phyloP scores from a whole-genome alignment of 2,888 invertebrate genomes.

The Caenorhabditis imperialis region DNA sequence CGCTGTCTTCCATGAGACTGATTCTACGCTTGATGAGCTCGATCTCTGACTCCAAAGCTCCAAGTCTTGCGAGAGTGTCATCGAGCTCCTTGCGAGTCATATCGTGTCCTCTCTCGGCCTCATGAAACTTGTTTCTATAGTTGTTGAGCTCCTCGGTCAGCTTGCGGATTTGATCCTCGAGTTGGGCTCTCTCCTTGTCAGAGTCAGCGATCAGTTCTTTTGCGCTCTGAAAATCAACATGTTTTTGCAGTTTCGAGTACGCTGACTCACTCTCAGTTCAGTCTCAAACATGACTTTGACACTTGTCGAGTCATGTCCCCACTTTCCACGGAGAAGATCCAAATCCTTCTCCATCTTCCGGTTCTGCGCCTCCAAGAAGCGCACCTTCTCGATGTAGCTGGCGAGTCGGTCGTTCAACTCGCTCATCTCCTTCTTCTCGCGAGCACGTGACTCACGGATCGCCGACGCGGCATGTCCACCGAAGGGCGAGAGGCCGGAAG shows the following conservation, averaged over 20 bases:
- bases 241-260: not conserved
- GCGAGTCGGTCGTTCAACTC: constrained; percentile 81
- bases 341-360: constrained; percentile 75
- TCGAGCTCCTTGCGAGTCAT: constrained; percentile 69
- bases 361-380: constrained; percentile 78
- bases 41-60: constrained; percentile 69
- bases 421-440: constrained; percentile 81
- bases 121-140: constrained; percentile 61
- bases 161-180: constrained; percentile 67
- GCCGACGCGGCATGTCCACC: constrained; percentile 78
- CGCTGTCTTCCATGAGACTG: constrained; percentile 73
- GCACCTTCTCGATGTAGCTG: constrained; percentile 81
- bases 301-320: constrained; percentile 77
- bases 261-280: constrained; percentile 56
- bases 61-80: constrained; percentile 79
- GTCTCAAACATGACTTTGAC: constrained; percentile 72
- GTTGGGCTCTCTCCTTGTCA: constrained; percentile 57
- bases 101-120: constrained; percentile 48
- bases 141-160: constrained; percentile 67
- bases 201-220: constrained; percentile 65
- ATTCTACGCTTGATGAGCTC: constrained; percentile 77
- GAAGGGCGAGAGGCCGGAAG: constrained; percentile 70
- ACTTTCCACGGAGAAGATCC: constrained; percentile 71
- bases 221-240: constrained; percentile 40
- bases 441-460: constrained; percentile 78